Base-by-base conservation (phyloP, 2,888 invertebrate genomes). In the Trachelus tabidus region DNA sequence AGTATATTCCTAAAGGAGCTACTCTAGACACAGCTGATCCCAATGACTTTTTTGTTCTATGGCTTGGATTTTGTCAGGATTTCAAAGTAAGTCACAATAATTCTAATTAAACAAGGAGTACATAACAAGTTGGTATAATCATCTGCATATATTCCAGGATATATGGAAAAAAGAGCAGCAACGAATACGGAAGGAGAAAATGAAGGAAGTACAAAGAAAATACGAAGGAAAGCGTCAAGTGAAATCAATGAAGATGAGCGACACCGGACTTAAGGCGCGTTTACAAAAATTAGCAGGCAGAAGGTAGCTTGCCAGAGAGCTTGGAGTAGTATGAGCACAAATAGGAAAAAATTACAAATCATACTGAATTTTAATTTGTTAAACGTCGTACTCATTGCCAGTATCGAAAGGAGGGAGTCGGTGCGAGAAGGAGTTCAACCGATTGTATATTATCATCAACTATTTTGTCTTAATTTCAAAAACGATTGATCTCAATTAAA, bases 81-180 rank as follows among this genome's bases (percentile, higher is more conserved):
- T 98, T 98, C 90, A 98, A 98, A 92, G 90, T 90, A 86, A 15
- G 75, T 15, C 2, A 15, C 6, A 23, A 40, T 40, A 23, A 40
- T 40, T 40, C 15, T 40, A 23, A 15, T 40, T 40, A 6, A 40
- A 23, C 4, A 15, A 37, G 40, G 1, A 40, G 4, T 4, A 15
- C 4, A 4, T 40, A 23, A 40, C 15, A 40, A 40, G 0, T 40
- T 15, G 4, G 0, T 40, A 40, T 15, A 23, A 40, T 40, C 6
- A 23, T 6, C 15, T 15, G 33, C 31, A 69, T 69, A 33, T 69
- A 12, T 78, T 78, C 4, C 74, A 90, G 89, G 97, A 97, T 89
- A 96, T 98, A 85, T 98, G 97, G 95, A 98, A 98, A 88, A 97
- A 97, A 88, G 98, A 98, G 91, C 95, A 98, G 85, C 96, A 97